phyloP scores from a whole-genome alignment of 2,888 invertebrate species.

The Cephus runcator region DNA sequence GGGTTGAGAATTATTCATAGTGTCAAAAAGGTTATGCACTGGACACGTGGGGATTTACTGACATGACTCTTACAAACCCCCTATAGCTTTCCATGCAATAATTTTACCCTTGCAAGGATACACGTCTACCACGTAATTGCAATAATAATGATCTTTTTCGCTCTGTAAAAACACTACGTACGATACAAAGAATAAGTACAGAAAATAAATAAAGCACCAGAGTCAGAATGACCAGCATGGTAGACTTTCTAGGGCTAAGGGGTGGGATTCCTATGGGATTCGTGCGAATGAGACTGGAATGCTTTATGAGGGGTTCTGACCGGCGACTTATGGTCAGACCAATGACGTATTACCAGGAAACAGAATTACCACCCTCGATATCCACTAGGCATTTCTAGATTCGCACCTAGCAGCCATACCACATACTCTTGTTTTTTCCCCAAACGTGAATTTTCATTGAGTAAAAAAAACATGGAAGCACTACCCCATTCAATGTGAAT shows the following conservation, averaged over 20 bases:
- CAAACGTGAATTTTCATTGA: neutral
- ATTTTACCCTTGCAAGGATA: neutral
- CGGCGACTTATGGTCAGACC: conserved; percentile 48
- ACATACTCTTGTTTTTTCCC: neutral
- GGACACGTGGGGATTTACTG: neutral
- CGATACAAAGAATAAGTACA: neutral
- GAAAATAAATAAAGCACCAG: neutral
- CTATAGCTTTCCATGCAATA: neutral
- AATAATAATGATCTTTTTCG: neutral
- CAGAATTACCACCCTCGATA: conserved; percentile 39
- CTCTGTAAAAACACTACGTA: neutral
- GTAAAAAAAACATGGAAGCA: neutral
- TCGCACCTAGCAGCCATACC: neutral
- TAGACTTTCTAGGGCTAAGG: conserved; percentile 29
- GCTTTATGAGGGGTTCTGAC: conserved; percentile 57
- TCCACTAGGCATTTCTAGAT: neutral
- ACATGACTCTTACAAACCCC: neutral
- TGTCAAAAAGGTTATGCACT: neutral
- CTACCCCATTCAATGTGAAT: neutral
- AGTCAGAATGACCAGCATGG: conserved; percentile 1
- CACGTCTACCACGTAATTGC: neutral
- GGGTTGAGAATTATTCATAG: neutral
- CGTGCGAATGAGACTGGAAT: conserved; percentile 54
- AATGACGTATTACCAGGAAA: conserved; percentile 55
- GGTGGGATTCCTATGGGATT: conserved; percentile 56